Evolutionary conservation across 2,113 vertebrate genomes (phyloP).

Genomic region (Cinclus cinclus): DNA sequence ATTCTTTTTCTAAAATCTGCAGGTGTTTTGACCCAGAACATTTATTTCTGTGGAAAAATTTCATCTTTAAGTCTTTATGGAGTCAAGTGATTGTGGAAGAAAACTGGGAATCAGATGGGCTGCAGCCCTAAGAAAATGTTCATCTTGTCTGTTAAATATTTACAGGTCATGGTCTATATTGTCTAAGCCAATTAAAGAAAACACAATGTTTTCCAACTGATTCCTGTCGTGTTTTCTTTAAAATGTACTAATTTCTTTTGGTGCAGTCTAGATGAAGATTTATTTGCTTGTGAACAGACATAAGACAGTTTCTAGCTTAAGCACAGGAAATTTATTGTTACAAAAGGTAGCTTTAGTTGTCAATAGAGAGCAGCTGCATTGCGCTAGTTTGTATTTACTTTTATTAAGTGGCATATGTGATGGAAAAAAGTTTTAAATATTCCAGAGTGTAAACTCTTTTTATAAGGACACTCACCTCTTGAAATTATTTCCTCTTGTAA

Average conservation of each 20-base stretch:
- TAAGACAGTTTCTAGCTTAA: background rate
- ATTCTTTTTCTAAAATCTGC: background rate
- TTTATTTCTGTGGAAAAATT: background rate
- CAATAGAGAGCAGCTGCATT: background rate
- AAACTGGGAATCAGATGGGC: background rate
- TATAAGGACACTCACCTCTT: background rate
- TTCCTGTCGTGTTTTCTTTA: background rate
- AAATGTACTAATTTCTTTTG: background rate
- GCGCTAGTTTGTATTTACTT: conserved; percentile 1
- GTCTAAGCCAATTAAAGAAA: background rate
- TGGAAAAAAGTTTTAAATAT: background rate
- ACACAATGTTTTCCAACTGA: background rate
- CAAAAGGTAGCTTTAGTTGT: background rate
- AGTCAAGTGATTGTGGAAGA: background rate
- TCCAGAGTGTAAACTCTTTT: background rate
- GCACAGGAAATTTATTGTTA: background rate
- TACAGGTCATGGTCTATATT: background rate
- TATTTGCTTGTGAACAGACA: background rate
- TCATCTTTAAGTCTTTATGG: background rate
- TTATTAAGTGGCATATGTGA: background rate
- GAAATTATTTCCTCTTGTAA: conserved; percentile 37
- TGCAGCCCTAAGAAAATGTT: background rate
- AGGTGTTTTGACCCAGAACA: background rate
- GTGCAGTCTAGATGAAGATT: background rate
- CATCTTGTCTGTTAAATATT: background rate